Evolutionary conservation across 2,113 vertebrate genomes (phyloP).

Genomic region (Todiramphus saurophagus): DNA sequence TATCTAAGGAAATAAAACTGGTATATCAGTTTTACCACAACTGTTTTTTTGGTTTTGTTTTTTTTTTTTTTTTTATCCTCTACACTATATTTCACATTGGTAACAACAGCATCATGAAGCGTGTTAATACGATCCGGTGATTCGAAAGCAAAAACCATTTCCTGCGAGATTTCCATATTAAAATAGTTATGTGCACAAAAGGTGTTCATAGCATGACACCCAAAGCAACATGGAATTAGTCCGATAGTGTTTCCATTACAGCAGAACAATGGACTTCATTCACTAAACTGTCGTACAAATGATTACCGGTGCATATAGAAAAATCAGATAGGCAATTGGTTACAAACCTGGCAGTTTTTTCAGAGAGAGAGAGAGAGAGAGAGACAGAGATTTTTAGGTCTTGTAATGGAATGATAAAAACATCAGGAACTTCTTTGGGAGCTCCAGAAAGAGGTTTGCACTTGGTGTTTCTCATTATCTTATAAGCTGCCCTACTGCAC

Average conservation of each 20-base stretch:
- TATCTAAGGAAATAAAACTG: slow-evolving; percentile 53
- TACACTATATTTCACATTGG: slow-evolving; percentile 42
- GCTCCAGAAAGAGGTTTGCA: slow-evolving; percentile 12
- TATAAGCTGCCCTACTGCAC: slow-evolving; percentile 1
- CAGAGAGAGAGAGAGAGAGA: slow-evolving; percentile 42
- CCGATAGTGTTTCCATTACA: slow-evolving; percentile 14
- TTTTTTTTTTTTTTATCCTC: slow-evolving; percentile 16
- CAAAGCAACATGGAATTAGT: slow-evolving; percentile 51
- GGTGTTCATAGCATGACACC: slow-evolving; percentile 52
- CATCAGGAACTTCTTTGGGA: slow-evolving; percentile 37
- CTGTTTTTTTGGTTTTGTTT: slow-evolving; percentile 40
- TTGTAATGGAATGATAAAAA: slow-evolving; percentile 75
- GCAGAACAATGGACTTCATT: slow-evolving; percentile 28
- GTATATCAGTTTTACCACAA: slow-evolving; percentile 47
- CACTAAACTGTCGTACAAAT: slow-evolving; percentile 63
- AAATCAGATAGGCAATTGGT: slow-evolving; percentile 65
- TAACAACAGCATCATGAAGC: slow-evolving; percentile 57
- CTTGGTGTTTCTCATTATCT: slow-evolving; percentile 19
- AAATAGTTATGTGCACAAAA: slow-evolving; percentile 58
- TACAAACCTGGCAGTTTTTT: slow-evolving; percentile 81
- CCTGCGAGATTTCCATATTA: slow-evolving; percentile 46
- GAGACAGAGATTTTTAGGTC: slow-evolving; percentile 48
- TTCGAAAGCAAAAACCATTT: slow-evolving; percentile 29
- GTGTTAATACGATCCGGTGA: slow-evolving; percentile 30
- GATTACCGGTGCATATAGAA: slow-evolving; percentile 62